phyloP scores from a whole-genome alignment of 2,888 invertebrate species.

The Polylopha cassiicola region DNA sequence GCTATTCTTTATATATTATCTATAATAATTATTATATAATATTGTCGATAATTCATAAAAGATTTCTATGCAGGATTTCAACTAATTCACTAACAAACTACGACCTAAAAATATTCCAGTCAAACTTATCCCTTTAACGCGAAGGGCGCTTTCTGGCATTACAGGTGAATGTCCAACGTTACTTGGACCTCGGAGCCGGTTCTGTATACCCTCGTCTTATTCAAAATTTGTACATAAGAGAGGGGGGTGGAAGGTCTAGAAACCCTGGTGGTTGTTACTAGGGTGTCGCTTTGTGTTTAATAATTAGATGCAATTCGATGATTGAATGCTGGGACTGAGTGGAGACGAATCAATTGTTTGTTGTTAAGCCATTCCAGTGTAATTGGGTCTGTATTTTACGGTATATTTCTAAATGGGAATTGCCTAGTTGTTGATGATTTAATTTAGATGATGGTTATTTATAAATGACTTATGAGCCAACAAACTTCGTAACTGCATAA shows the following conservation, averaged over 20 bases:
- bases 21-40: no score
- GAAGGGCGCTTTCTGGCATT: constrained; percentile 51
- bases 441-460: no score
- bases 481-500: no score
- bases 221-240: constrained; percentile 45
- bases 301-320: constrained; percentile 49
- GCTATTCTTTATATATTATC: no score
- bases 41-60: no score
- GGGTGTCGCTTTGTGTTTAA: constrained; percentile 48
- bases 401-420: no score
- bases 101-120: constrained; percentile 30
- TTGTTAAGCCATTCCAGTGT: no score
- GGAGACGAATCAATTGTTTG: constrained; percentile 20
- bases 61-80: neutral
- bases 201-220: constrained; percentile 50
- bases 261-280: constrained; percentile 36
- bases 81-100: constrained; percentile 3
- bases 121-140: constrained; percentile 31
- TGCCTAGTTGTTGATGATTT: no score
- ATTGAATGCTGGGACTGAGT: constrained; percentile 34
- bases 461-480: no score
- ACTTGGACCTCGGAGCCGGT: constrained; percentile 46
- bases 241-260: constrained; percentile 37
- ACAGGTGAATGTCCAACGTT: constrained; percentile 59
- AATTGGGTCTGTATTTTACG: no score